Percentiles rank a stretch among this genome's conserved stretches.
Evolutionary conservation across 2,888 invertebrate species (phyloP).

Genomic region (Perizoma flavofasciatum): DNA sequence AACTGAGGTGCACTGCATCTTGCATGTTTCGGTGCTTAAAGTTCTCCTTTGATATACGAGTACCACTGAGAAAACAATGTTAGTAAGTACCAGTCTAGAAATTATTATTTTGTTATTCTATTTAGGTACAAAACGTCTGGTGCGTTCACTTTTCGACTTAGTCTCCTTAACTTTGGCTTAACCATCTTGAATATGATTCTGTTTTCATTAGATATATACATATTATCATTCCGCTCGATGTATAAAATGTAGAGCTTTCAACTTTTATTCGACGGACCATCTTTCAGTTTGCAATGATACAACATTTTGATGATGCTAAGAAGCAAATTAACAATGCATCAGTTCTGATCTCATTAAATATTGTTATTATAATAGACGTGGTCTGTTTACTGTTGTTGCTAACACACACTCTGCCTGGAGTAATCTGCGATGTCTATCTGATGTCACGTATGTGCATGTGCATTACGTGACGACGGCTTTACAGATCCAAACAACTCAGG

Average conservation of each 20-base stretch:
- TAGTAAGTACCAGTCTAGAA: constrained; percentile 30
- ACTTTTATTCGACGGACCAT: no score
- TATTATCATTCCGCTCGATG: no score
- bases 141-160: constrained; percentile 41
- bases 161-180: constrained; percentile 40
- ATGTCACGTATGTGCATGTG: constrained; percentile 53
- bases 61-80: constrained; percentile 28
- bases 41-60: constrained; percentile 29
- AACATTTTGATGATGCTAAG: constrained; percentile 6
- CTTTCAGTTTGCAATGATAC: no score
- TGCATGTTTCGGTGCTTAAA: constrained; percentile 23
- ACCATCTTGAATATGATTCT: constrained; percentile 30
- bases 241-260: neutral
- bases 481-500: constrained; percentile 10
- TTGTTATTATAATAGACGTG: constrained; percentile 29
- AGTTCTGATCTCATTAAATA: constrained; percentile 21
- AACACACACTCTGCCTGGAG: constrained; percentile 26
- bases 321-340: constrained; percentile 15
- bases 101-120: constrained; percentile 39
- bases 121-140: constrained; percentile 33
- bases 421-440: constrained; percentile 35
- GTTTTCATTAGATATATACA: constrained; percentile 2
- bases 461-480: constrained; percentile 47
- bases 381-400: constrained; percentile 35
- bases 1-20: constrained; percentile 11